Percentiles rank a stretch among this genome's conserved stretches.
Evolutionary conservation across 2,888 invertebrate species (phyloP).

Genomic region (Bembecia ichneumoniformis): DNA sequence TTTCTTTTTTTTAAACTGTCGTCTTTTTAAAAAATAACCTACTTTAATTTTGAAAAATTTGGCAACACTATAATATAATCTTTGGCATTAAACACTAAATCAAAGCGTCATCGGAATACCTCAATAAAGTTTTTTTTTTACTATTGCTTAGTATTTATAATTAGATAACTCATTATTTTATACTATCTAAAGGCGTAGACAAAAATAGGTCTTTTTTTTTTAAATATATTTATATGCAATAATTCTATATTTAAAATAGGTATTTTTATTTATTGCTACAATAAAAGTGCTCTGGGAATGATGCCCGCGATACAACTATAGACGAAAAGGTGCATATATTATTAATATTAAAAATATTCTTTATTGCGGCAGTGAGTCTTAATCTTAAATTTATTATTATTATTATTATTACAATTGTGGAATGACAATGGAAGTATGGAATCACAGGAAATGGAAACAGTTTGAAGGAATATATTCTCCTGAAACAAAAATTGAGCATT

Average conservation of each 20-base stretch:
- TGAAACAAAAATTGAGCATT: conserved; percentile 9
- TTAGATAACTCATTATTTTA: too few species aligned
- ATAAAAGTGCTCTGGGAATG: neutral
- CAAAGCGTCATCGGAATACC: too few species aligned
- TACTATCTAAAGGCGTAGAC: neutral
- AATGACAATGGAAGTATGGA: conserved; percentile 7
- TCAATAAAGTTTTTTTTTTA: too few species aligned
- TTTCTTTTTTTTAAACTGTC: too few species aligned
- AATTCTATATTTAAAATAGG: neutral
- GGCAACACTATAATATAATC: too few species aligned
- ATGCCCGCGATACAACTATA: neutral
- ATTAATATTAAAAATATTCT: neutral
- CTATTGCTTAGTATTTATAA: too few species aligned
- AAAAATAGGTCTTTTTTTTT: neutral
- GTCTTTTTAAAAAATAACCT: too few species aligned
- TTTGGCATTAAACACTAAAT: too few species aligned
- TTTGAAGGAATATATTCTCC: conserved; percentile 5
- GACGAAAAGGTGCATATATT: neutral
- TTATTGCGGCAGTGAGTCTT: neutral
- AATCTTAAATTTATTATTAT: neutral
- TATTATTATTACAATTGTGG: conserved; percentile 1
- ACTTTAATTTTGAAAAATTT: too few species aligned
- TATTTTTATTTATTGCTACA: neutral
- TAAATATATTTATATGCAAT: neutral
- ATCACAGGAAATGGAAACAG: conserved; percentile 6